phyloP scores from a whole-genome alignment of 2,888 invertebrate species.

The Diploptera punctata region DNA sequence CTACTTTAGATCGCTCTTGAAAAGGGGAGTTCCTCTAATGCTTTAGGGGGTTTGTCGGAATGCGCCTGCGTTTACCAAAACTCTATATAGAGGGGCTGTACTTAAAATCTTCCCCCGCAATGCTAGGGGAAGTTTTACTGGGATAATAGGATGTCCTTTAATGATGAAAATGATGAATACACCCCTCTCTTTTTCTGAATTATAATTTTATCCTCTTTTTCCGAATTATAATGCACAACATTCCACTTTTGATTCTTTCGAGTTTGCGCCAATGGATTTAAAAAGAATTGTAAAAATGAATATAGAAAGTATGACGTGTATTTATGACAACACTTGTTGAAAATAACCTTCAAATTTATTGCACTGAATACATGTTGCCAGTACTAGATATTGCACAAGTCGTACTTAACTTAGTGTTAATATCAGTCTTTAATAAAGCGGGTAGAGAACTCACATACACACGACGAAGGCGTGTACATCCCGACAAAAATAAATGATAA shows the following conservation, averaged over 20 bases:
- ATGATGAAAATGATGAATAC: background rate
- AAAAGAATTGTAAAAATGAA: background rate
- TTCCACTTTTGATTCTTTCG: background rate
- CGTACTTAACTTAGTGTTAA: too few species aligned
- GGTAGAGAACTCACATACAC: too few species aligned
- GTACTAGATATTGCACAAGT: too few species aligned
- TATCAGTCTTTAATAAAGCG: too few species aligned
- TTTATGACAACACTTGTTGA: too few species aligned
- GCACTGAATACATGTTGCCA: too few species aligned
- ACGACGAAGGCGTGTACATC: too few species aligned
- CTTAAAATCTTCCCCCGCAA: slow-evolving; percentile 25
- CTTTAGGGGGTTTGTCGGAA: slow-evolving; percentile 15
- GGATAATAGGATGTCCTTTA: slow-evolving; percentile 27
- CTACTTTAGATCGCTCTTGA: slow-evolving; percentile 21
- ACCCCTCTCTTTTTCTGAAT: background rate
- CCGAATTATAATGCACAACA: background rate
- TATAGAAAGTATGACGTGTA: too few species aligned
- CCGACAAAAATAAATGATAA: too few species aligned
- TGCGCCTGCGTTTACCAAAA: slow-evolving; percentile 19
- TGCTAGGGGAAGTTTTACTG: slow-evolving; percentile 19
- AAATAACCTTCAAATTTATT: too few species aligned
- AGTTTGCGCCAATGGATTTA: background rate
- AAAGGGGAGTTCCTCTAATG: slow-evolving; percentile 19
- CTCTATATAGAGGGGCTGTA: slow-evolving; percentile 20
- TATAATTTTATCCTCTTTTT: background rate